Percentiles rank a stretch among this genome's conserved stretches.
phyloP scores from a whole-genome alignment of 2,113 vertebrate genomes.

The Hemiscyllium ocellatum region DNA sequence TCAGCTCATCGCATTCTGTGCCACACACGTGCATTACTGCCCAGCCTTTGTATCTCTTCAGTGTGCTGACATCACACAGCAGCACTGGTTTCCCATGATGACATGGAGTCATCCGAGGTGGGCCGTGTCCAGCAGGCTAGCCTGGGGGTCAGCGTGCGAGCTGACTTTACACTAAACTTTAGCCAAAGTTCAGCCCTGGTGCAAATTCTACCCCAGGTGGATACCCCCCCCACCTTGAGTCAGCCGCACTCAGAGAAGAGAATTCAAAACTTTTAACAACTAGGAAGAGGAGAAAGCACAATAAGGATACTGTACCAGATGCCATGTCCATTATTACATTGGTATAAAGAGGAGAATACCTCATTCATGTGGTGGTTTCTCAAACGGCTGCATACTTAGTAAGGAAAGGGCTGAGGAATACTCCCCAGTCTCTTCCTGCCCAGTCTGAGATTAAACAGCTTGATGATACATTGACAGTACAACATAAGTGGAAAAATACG shows the following conservation, averaged over 20 bases:
- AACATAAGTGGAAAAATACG: not conserved
- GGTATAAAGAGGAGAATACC: not conserved
- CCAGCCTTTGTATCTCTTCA: not conserved
- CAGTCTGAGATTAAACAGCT: not conserved
- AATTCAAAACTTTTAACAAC: not conserved
- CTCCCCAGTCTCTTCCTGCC: not conserved
- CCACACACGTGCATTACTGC: not conserved
- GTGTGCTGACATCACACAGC: not conserved
- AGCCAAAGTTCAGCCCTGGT: not conserved
- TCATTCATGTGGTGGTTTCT: not conserved
- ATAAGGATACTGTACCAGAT: not conserved
- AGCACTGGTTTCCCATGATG: not conserved
- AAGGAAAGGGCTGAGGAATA: not conserved
- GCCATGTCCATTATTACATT: not conserved
- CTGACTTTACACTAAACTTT: not conserved
- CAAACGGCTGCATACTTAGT: not conserved
- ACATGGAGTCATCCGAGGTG: not conserved
- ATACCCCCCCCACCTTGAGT: not conserved
- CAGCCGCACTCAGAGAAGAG: not conserved
- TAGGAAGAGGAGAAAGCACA: not conserved
- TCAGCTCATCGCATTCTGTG: conserved; percentile 4
- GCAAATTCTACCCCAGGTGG: not conserved
- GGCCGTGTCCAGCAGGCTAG: not conserved
- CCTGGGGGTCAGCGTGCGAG: not conserved
- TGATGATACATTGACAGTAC: not conserved